Percentiles rank a stretch among this genome's conserved stretches.
These are phyloP conservation scores for Andrena haemorrhoa DNA, from an alignment of 2,888 invertebrate genomes.

Conservation along the genomic window DNA sequence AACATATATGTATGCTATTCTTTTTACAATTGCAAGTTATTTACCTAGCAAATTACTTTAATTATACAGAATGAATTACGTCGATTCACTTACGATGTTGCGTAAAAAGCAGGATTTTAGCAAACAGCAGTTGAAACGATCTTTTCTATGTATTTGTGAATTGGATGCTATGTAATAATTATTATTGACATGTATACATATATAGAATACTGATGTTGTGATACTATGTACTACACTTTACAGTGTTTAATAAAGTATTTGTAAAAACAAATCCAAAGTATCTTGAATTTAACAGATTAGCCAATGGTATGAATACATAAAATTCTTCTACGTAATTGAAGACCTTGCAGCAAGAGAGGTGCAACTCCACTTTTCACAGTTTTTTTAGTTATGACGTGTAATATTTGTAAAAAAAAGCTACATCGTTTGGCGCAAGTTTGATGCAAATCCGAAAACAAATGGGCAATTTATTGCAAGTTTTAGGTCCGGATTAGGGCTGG, in stretches of 20 bases:
- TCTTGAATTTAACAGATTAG: constrained; percentile 2
- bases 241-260: constrained; percentile 82
- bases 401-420: too few species aligned
- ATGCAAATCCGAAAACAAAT: too few species aligned
- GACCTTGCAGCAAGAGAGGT: too few species aligned
- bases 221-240: constrained; percentile 81
- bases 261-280: constrained; percentile 71
- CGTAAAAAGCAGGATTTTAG: constrained; percentile 44
- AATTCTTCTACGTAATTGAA: too few species aligned
- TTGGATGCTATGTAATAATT: constrained; percentile 59
- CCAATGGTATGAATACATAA: background rate
- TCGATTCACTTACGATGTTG: constrained; percentile 36
- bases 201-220: constrained; percentile 78
- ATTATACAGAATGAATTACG: constrained; percentile 39
- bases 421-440: too few species aligned
- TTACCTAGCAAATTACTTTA: constrained; percentile 54
- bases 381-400: too few species aligned
- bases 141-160: constrained; percentile 69
- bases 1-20: constrained; percentile 29
- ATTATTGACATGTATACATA: constrained; percentile 61
- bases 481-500: too few species aligned
- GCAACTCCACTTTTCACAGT: too few species aligned
- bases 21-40: constrained; percentile 43
- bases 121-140: constrained; percentile 46
- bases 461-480: too few species aligned